Base-by-base conservation (phyloP, 2,113 vertebrate species). In the Pluvialis apricaria region DNA sequence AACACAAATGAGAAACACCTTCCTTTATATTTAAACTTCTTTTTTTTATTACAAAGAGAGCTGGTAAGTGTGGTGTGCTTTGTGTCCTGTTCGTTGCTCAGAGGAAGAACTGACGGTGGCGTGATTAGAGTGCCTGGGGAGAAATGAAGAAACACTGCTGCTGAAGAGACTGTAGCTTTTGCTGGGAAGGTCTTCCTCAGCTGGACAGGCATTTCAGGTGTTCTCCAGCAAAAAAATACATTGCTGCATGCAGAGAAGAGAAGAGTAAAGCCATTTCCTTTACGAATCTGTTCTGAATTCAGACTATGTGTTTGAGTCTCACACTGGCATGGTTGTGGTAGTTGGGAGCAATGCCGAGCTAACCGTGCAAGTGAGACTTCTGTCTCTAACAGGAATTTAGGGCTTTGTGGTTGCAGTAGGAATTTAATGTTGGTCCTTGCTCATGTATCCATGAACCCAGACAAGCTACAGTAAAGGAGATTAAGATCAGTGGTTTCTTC, bases 361-460 rank as follows among this genome's bases (percentile, higher is more conserved):
- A 40, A 36, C n/a, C 0, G 2, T 25, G 17, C 0, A 3, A 54
- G 47, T 36, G 32, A 26, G 8, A 49, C 26, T 78, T 70, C 52
- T 82, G 25, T 47, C 44, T 58, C 49, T n/a, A 75, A 52, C 28
- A 47, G 44, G 60, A 69, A 47, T 25, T 65, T 38, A 38, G 57
- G 38, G 9, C 57, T 82, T 78, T 2, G 1, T 57, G 36, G 6
- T 20, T 92, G 36, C 24, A 73, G 36, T 26, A 66, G 40, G 40
- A 92, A 68, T 70, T 28, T 32, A 42, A 65, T 36, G 9, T 45
- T 75, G 38, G 32, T 69, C 15, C 26, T 65, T 38, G 16, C 25
- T 87, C 22, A 24, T 45, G n/a, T 36, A 49, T 22, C 5, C 24
- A 12, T 76, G 7, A 81, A 40, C 22, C 20, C 54, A 49, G 16